These are phyloP conservation scores for Chromobotia macracanthus DNA, from an alignment of 2,797 vertebrate species.

Conservation along the genomic window DNA sequence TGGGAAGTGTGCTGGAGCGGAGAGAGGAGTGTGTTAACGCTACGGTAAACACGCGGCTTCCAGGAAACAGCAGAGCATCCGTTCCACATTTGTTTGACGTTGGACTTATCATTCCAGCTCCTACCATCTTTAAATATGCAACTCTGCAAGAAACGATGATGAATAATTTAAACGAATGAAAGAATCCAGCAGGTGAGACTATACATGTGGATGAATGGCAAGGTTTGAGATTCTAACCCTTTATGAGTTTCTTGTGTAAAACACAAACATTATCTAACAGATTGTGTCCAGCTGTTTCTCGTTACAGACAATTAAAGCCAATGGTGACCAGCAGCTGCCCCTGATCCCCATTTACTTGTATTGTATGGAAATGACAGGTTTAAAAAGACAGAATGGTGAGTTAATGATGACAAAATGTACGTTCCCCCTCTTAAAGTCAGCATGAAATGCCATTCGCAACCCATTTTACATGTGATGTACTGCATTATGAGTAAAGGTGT, in stretches of 20 bases:
- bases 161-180: slow-evolving; percentile 44
- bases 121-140: slow-evolving; percentile 31
- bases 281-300: not conserved
- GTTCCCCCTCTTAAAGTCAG: not conserved
- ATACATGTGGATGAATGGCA: not conserved
- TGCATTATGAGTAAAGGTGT: not conserved
- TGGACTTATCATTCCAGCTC: slow-evolving; percentile 41
- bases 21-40: slow-evolving; percentile 32
- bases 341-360: not conserved
- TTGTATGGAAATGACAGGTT: not conserved
- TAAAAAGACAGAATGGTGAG: not conserved
- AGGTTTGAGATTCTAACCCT: not conserved
- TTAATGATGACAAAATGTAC: not conserved
- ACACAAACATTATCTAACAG: not conserved
- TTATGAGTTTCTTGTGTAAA: not conserved
- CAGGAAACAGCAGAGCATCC: slow-evolving; percentile 59
- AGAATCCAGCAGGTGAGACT: not conserved
- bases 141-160: not conserved
- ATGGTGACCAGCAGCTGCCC: not conserved
- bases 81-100: slow-evolving; percentile 55
- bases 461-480: not conserved
- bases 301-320: not conserved
- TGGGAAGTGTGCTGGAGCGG: slow-evolving; percentile 8
- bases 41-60: slow-evolving; percentile 46
- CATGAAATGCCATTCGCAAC: not conserved